phyloP scores from a whole-genome alignment of 2,888 invertebrate genomes.

The Meandrusa payeni region DNA sequence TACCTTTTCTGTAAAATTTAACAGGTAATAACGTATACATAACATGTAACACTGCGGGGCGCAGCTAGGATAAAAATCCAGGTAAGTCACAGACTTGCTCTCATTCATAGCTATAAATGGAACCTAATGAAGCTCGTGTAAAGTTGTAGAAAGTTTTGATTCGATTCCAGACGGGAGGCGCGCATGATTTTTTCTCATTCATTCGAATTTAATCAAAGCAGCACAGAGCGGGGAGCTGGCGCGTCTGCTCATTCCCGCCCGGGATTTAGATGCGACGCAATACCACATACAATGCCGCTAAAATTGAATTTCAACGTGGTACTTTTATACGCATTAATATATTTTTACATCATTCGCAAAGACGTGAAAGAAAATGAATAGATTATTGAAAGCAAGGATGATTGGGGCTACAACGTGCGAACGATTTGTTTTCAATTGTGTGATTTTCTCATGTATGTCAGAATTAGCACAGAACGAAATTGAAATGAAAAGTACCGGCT shows the following conservation, averaged over 20 bases:
- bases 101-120: constrained; percentile 5
- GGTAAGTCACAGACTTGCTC: not conserved
- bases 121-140: constrained; percentile 12
- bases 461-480: too few relatives aligned
- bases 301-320: not conserved
- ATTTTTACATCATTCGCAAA: too few relatives aligned
- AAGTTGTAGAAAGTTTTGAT: constrained; percentile 20
- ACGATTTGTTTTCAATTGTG: too few relatives aligned
- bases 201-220: constrained; percentile 53
- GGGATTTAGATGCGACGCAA: constrained; percentile 3
- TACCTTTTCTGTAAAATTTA: too few relatives aligned
- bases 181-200: constrained; percentile 41
- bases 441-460: too few relatives aligned
- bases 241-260: constrained; percentile 3
- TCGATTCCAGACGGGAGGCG: constrained; percentile 29
- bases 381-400: too few relatives aligned
- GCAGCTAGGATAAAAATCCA: too few relatives aligned
- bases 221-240: constrained; percentile 35
- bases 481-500: too few relatives aligned
- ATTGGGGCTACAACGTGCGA: too few relatives aligned
- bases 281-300: not conserved
- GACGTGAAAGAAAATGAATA: too few relatives aligned
- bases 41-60: too few relatives aligned
- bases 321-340: not conserved
- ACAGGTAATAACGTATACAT: too few relatives aligned